These are phyloP conservation scores for Acanthopleura granulata DNA, from an alignment of 2,888 invertebrate genomes.

Conservation along the genomic window DNA sequence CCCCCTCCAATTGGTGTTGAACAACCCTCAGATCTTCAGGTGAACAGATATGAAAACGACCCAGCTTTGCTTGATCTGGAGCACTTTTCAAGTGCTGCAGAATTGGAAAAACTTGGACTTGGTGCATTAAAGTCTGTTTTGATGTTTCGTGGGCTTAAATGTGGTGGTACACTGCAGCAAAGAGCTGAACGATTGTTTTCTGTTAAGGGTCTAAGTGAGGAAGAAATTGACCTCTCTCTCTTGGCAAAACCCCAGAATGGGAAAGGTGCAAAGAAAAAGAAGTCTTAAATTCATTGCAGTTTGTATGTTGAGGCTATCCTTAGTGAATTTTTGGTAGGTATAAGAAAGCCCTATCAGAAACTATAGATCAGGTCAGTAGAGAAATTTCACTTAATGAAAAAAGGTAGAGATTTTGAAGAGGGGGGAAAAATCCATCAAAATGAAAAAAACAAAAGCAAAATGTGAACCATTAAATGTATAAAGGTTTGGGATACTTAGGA, in stretches of 20 bases:
- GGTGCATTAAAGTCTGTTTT: slow-evolving; percentile 68
- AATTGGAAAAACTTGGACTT: slow-evolving; percentile 68
- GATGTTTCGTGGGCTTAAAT: slow-evolving; percentile 70
- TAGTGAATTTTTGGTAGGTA: too few species aligned
- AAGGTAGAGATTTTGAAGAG: too few species aligned
- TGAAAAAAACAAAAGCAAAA: too few species aligned
- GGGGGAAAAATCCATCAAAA: too few species aligned
- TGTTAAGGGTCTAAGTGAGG: slow-evolving; percentile 63
- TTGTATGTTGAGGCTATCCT: too few species aligned
- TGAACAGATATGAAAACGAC: neutral
- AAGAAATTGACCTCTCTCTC: slow-evolving; percentile 62
- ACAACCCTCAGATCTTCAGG: neutral
- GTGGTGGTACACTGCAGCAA: slow-evolving; percentile 71
- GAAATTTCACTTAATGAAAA: too few species aligned
- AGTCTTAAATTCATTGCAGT: too few species aligned
- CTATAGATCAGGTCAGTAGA: too few species aligned
- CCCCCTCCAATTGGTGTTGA: neutral
- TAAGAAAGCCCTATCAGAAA: too few species aligned
- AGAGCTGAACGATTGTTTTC: slow-evolving; percentile 70
- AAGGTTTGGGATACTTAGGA: too few species aligned
- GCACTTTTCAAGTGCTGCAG: slow-evolving; percentile 41
- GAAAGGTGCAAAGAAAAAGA: slow-evolving; percentile 4
- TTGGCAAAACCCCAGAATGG: slow-evolving; percentile 52
- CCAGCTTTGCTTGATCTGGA: slow-evolving; percentile 44
- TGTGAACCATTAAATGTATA: too few species aligned